Conservation (phyloP, 2,113 vertebrate species). For the Gnathonemus longibarbis region DNA sequence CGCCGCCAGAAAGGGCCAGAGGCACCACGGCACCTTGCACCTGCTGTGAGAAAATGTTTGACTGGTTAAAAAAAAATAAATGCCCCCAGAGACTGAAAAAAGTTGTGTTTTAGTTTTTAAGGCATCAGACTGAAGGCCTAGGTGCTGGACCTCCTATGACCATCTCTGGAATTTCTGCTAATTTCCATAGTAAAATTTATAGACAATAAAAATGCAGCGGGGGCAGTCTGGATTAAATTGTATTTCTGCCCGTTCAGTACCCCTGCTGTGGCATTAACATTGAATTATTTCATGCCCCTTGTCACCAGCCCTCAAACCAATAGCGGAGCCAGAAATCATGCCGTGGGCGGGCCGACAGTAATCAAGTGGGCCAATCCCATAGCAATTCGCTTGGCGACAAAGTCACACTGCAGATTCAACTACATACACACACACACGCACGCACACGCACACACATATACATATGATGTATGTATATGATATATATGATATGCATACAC, state of each 20-base stretch:
- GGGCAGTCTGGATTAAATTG: not conserved
- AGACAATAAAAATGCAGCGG: not conserved
- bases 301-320: not conserved
- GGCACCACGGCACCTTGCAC: not conserved
- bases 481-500: too few species aligned
- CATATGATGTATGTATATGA: too few species aligned
- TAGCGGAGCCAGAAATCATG: not conserved
- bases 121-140: not conserved
- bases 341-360: not conserved
- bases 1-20: not conserved
- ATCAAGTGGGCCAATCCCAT: not conserved
- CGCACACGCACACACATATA: too few species aligned
- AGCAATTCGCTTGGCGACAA: not conserved
- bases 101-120: not conserved
- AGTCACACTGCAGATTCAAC: not conserved
- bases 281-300: not conserved
- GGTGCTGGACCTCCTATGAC: not conserved
- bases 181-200: not conserved
- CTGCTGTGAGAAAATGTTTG: not conserved
- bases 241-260: not conserved
- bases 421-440: not conserved
- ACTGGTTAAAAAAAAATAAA: not conserved
- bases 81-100: not conserved
- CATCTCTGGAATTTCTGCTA: not conserved
- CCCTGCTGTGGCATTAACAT: not conserved